These are phyloP conservation scores for Charanyca ferruginea DNA, from an alignment of 2,888 invertebrate genomes.

Conservation along the genomic window DNA sequence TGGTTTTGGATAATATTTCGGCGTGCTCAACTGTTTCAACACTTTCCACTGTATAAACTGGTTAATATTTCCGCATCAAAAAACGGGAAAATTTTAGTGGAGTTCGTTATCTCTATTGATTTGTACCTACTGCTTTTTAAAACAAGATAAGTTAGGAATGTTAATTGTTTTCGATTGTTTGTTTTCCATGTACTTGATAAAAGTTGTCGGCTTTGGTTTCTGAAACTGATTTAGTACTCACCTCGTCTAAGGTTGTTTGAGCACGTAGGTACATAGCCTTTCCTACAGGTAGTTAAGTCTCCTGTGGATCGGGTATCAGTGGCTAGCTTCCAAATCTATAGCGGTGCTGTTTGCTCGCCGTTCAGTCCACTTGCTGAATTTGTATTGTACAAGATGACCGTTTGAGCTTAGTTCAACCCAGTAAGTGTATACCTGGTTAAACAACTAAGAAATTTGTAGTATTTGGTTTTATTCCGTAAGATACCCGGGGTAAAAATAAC, in stretches of 20 bases:
- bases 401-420: conserved; percentile 26
- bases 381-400: conserved; percentile 43
- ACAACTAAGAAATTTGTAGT: background rate
- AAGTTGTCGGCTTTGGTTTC: conserved; percentile 1
- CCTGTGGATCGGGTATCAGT: conserved; percentile 34
- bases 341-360: conserved; percentile 51
- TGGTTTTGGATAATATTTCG: conserved; percentile 50
- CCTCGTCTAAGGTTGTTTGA: conserved; percentile 25
- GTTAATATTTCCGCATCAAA: conserved; percentile 41
- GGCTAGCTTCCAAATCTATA: conserved; percentile 33
- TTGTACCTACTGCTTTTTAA: conserved; percentile 11
- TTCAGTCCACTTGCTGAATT: conserved; percentile 55
- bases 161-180: background rate
- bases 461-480: background rate
- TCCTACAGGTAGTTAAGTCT: conserved; percentile 20
- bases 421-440: background rate
- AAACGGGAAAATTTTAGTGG: conserved; percentile 26
- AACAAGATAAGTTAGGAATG: background rate
- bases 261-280: conserved; percentile 6
- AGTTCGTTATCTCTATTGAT: conserved; percentile 21
- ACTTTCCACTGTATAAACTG: conserved; percentile 45
- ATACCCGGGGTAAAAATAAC: too few species aligned
- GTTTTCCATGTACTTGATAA: conserved; percentile 15
- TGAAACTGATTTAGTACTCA: conserved; percentile 25
- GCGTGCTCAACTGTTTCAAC: conserved; percentile 45